A percentile compares a stretch with the other conserved stretches of the same genome.
These are phyloP conservation scores for Larimichthys crocea DNA, from an alignment of 2,113 vertebrate species.

Conservation along the genomic window DNA sequence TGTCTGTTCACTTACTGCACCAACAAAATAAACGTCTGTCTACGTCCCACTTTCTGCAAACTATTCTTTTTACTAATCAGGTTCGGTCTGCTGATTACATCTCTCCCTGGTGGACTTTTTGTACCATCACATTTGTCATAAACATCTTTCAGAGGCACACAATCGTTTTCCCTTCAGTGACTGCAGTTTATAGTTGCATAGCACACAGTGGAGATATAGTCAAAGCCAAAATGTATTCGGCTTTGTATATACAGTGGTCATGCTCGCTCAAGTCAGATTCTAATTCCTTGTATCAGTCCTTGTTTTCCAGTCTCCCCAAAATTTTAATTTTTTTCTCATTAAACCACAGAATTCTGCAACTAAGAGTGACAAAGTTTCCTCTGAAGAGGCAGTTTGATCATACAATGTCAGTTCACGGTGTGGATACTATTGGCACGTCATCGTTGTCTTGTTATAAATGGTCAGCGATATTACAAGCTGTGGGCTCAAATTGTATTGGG, in stretches of 20 bases:
- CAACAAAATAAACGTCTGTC: constrained; percentile 24
- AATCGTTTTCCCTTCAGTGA: constrained; percentile 38
- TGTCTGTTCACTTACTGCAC: constrained; percentile 41
- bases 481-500: not conserved
- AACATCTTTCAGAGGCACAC: constrained; percentile 54
- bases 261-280: constrained; percentile 6
- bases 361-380: constrained; percentile 2
- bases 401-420: not conserved
- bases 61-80: constrained; percentile 14
- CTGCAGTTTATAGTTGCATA: constrained; percentile 71
- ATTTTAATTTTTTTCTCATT: constrained; percentile 16
- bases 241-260: constrained; percentile 31
- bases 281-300: constrained; percentile 22
- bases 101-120: constrained; percentile 48
- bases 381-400: not conserved
- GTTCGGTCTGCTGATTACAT: constrained; percentile 34
- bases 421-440: not conserved
- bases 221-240: constrained; percentile 22
- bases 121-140: constrained; percentile 69
- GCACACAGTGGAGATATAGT: constrained; percentile 43
- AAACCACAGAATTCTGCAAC: constrained; percentile 28
- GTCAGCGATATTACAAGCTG: constrained; percentile 1
- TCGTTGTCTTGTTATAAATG: constrained; percentile 2
- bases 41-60: constrained; percentile 29
- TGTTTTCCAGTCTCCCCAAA: not conserved